Evolutionary conservation across 2,113 vertebrate species (phyloP).

Genomic region (Sterna hirundo): DNA sequence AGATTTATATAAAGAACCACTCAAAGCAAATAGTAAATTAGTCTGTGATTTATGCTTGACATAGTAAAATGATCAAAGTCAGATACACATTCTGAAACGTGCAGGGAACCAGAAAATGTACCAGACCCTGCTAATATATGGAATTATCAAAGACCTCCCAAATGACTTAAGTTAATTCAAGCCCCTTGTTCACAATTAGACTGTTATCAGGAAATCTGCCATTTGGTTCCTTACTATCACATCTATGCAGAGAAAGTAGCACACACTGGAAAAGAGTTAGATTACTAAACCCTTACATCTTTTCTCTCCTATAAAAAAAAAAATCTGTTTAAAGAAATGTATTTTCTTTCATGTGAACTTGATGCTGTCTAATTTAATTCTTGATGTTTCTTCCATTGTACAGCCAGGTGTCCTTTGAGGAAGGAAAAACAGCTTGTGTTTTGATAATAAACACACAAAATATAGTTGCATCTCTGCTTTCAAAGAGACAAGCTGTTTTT

Average conservation of each 20-base stretch:
- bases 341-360: conserved; percentile 67
- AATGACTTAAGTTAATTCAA: conserved; percentile 63
- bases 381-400: conserved; percentile 69
- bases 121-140: conserved; percentile 33
- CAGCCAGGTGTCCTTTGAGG: conserved; percentile 31
- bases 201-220: conserved; percentile 48
- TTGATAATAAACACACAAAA: conserved; percentile 66
- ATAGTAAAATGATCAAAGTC: conserved; percentile 63
- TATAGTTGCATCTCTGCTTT: conserved; percentile 61
- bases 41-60: conserved; percentile 57
- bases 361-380: conserved; percentile 71
- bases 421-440: conserved; percentile 67
- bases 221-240: conserved; percentile 23
- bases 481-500: conserved; percentile 68
- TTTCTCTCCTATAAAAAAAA: background rate
- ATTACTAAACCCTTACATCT: conserved; percentile 58
- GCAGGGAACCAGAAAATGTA: conserved; percentile 46
- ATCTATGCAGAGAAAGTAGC: conserved; percentile 37
- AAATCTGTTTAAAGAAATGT: conserved; percentile 51
- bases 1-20: background rate
- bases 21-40: conserved; percentile 67
- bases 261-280: conserved; percentile 5
- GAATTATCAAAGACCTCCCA: conserved; percentile 69
- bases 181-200: conserved; percentile 60
- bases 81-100: conserved; percentile 39